These are phyloP conservation scores for Ceratoteleas bidentatus DNA, from an alignment of 1,140 invertebrate species.

Conservation along the genomic window DNA sequence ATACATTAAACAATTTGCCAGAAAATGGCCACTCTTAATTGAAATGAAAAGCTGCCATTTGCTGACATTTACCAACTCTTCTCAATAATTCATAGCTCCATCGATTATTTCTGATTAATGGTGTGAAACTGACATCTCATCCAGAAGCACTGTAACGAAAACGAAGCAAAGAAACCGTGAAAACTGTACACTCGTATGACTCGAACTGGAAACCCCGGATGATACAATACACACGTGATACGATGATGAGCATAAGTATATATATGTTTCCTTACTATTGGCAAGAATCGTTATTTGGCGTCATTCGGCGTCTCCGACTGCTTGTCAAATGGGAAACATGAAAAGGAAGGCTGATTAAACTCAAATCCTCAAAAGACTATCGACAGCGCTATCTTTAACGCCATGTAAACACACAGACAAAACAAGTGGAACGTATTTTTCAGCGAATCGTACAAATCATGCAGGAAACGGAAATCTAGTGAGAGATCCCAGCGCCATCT, in stretches of 20 bases:
- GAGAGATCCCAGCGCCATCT: slow-evolving; percentile 21
- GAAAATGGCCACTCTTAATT: too few species aligned
- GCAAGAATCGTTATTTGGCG: slow-evolving; percentile 80
- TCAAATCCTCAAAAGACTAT: slow-evolving; percentile 31
- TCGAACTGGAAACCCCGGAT: slow-evolving; percentile 12
- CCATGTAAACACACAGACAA: neutral
- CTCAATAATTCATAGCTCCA: too few species aligned
- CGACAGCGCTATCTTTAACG: slow-evolving; percentile 2
- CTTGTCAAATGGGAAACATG: slow-evolving; percentile 78
- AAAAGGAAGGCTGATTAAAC: slow-evolving; percentile 75
- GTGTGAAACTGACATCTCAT: too few species aligned
- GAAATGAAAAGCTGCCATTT: too few species aligned
- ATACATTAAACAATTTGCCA: too few species aligned
- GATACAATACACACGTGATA: slow-evolving; percentile 17
- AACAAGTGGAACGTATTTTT: slow-evolving; percentile 29
- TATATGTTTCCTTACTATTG: slow-evolving; percentile 76
- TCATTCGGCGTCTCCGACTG: slow-evolving; percentile 80
- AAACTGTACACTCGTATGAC: slow-evolving; percentile 15
- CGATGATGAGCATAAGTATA: slow-evolving; percentile 33
- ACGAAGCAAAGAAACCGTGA: neutral
- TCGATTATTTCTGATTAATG: too few species aligned
- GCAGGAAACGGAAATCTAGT: slow-evolving; percentile 15
- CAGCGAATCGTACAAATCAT: slow-evolving; percentile 17
- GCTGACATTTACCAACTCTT: too few species aligned
- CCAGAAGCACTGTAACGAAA: neutral